phyloP scores from a whole-genome alignment of 2,797 vertebrate genomes.

The Vultur gryphus region DNA sequence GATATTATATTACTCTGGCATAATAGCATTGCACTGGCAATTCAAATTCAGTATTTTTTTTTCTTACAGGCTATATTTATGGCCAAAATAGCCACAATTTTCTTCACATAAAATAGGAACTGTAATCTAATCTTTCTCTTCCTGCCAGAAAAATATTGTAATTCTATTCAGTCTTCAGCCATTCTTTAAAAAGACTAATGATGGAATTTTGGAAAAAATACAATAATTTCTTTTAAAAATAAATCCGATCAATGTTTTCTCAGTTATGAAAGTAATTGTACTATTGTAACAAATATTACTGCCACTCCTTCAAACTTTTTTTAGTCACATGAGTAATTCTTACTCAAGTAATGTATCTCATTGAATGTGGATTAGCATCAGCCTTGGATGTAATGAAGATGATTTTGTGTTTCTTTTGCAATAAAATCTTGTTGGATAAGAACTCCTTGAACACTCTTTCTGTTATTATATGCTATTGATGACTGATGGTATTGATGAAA shows the following conservation, averaged over 20 bases:
- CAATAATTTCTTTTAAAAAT: background rate
- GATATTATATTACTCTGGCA: slow-evolving; percentile 23
- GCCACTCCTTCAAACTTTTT: background rate
- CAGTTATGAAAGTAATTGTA: background rate
- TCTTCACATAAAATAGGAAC: slow-evolving; percentile 20
- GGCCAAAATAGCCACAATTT: slow-evolving; percentile 45
- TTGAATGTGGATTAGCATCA: background rate
- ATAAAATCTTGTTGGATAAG: background rate
- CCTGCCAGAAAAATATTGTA: slow-evolving; percentile 16
- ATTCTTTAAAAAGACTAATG: slow-evolving; percentile 6
- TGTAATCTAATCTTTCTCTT: slow-evolving; percentile 53
- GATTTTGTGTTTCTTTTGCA: background rate
- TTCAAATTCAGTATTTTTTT: slow-evolving; percentile 16
- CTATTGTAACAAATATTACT: background rate
- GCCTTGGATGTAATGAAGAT: background rate
- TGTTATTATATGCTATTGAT: background rate
- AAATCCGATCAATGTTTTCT: background rate
- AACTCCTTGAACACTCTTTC: background rate
- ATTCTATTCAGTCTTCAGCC: slow-evolving; percentile 26
- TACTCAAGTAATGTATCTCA: background rate
- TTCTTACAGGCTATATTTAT: slow-evolving; percentile 40
- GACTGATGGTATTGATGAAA: background rate
- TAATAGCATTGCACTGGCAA: background rate
- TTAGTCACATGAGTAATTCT: background rate
- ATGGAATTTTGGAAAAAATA: background rate